Conservation (phyloP, 2,113 vertebrate species). For the Pedetes capensis region DNA sequence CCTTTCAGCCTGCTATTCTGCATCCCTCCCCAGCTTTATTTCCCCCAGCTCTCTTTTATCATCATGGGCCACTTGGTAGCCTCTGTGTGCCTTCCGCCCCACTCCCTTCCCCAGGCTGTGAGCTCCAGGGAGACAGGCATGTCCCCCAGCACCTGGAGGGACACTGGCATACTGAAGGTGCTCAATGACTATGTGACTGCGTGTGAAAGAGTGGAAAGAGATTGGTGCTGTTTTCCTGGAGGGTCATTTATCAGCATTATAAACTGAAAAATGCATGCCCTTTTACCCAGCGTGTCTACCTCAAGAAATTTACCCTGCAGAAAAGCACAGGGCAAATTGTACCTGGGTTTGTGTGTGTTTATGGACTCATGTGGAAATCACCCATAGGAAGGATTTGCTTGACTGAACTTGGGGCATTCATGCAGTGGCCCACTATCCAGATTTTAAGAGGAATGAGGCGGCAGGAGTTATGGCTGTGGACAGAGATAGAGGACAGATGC, state of each 20-base stretch:
- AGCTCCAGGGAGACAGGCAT: no score
- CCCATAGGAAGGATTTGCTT: background rate
- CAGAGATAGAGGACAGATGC: background rate
- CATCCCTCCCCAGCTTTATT: no score
- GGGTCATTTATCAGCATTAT: background rate
- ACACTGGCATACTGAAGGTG: background rate
- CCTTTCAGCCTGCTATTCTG: no score
- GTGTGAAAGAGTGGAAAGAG: background rate
- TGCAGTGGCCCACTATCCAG: no score
- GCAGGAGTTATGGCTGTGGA: background rate
- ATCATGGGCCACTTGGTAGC: rapidly evolving
- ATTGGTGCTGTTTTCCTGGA: no score
- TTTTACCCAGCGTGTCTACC: background rate
- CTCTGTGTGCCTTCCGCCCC: background rate
- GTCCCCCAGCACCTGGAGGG: background rate
- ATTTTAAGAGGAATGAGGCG: background rate
- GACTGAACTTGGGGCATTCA: background rate
- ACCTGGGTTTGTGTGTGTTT: background rate
- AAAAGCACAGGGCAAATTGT: background rate
- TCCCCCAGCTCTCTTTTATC: background rate
- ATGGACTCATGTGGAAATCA: background rate
- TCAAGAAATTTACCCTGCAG: background rate
- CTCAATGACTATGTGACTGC: background rate
- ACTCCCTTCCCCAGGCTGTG: background rate
- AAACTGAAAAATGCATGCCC: background rate